Percentiles rank a stretch among this genome's conserved stretches.
phyloP scores from a whole-genome alignment of 2,888 invertebrate genomes.

The Hylaea fasciaria region DNA sequence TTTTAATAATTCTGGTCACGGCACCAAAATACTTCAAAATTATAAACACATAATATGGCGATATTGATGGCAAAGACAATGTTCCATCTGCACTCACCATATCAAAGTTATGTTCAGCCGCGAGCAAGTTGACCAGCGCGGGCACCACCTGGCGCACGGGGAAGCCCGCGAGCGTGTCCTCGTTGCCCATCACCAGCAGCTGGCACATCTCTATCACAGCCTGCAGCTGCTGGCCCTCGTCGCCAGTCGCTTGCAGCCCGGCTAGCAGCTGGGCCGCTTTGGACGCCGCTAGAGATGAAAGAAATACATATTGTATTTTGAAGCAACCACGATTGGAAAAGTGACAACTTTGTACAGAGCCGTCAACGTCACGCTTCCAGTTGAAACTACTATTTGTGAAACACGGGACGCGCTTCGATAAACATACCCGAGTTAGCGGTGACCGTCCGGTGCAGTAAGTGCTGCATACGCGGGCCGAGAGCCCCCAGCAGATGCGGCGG shows the following conservation, averaged over 20 bases:
- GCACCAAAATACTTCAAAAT: no score
- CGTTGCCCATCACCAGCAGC: slow-evolving; percentile 99
- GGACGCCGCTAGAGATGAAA: slow-evolving; percentile 86
- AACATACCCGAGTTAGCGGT: slow-evolving; percentile 88
- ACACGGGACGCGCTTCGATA: no score
- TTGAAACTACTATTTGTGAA: no score
- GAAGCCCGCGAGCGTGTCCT: slow-evolving; percentile 99
- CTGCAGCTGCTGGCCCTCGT: slow-evolving; percentile 98
- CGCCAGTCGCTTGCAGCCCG: slow-evolving; percentile 96
- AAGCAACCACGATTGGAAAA: neutral
- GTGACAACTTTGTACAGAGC: no score
- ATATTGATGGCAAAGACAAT: no score
- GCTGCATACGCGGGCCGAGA: slow-evolving; percentile 98
- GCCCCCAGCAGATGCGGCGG: slow-evolving; percentile 99
- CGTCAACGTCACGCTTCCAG: no score
- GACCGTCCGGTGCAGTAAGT: slow-evolving; percentile 96
- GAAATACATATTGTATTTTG: neutral
- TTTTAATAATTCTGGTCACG: no score
- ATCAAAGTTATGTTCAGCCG: slow-evolving; percentile 99
- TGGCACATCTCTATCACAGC: slow-evolving; percentile 99
- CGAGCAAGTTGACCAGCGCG: slow-evolving; percentile 94
- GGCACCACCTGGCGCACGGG: slow-evolving; percentile 99
- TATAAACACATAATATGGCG: no score
- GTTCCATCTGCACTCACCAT: slow-evolving; percentile 85
- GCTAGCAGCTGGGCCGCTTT: slow-evolving; percentile 97